phyloP scores from a whole-genome alignment of 2,888 invertebrate species.

The Cactoblastis cactorum region DNA sequence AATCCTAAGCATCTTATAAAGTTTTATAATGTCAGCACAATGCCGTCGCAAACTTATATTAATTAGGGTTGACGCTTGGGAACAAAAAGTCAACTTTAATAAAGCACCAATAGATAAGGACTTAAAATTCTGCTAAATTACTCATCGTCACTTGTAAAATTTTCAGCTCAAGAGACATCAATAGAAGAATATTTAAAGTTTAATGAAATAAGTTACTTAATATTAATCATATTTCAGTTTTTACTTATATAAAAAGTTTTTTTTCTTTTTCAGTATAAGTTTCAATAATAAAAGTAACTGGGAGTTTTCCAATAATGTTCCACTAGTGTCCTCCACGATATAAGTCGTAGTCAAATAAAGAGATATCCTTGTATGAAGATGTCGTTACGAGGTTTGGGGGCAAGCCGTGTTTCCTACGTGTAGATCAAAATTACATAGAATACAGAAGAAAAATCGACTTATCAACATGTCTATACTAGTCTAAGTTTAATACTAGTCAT shows the following conservation, averaged over 20 bases:
- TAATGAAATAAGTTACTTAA: too few relatives aligned
- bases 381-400: slow-evolving; percentile 56
- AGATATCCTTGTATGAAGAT: slow-evolving; percentile 65
- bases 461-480: too few relatives aligned
- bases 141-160: slow-evolving; percentile 3
- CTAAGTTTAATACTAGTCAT: too few relatives aligned
- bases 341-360: slow-evolving; percentile 70
- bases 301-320: slow-evolving; percentile 64
- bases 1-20: slow-evolving; percentile 4
- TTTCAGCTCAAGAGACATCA: too few relatives aligned
- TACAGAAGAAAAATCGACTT: not conserved
- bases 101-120: not conserved
- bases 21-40: slow-evolving; percentile 1
- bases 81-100: slow-evolving; percentile 11
- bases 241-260: too few relatives aligned
- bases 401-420: slow-evolving; percentile 43
- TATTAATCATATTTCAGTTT: too few relatives aligned
- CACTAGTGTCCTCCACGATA: slow-evolving; percentile 62
- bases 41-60: slow-evolving; percentile 11
- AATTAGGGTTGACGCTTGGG: slow-evolving; percentile 5
- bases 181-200: too few relatives aligned
- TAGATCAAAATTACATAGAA: not conserved
- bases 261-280: too few relatives aligned
- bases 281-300: slow-evolving; percentile 40
- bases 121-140: slow-evolving; percentile 1